phyloP scores from a whole-genome alignment of 2,888 invertebrate genomes.

The Cyclophora punctaria region DNA sequence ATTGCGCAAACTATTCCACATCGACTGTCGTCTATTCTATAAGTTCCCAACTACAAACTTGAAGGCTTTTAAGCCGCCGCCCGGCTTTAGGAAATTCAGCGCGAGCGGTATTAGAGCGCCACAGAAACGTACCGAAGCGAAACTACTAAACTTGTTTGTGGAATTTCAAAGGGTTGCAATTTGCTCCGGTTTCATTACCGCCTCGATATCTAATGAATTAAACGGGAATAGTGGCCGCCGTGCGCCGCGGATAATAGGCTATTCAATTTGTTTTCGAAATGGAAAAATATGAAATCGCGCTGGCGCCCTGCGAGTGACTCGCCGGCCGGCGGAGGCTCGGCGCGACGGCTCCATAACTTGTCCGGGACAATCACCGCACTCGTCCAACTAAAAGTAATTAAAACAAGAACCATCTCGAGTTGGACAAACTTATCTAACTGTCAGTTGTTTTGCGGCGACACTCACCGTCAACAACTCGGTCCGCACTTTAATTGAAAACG shows the following conservation, averaged over 20 bases:
- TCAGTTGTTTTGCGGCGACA: constrained; percentile 23
- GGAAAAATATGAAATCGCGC: not conserved
- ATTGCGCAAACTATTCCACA: constrained; percentile 16
- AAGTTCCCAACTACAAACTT: constrained; percentile 25
- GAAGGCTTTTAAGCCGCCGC: constrained; percentile 28
- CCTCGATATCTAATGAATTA: constrained; percentile 11
- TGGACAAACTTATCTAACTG: constrained; percentile 26
- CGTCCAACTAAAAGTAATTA: constrained; percentile 23
- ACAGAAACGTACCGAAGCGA: constrained; percentile 25
- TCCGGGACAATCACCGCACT: constrained; percentile 10
- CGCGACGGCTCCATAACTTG: constrained; percentile 4
- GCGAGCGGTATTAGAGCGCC: constrained; percentile 25
- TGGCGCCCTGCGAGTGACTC: not conserved
- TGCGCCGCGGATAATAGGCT: not conserved
- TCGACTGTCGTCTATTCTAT: constrained; percentile 22
- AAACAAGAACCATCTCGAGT: constrained; percentile 21
- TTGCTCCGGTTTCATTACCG: constrained; percentile 22
- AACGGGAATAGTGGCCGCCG: not conserved
- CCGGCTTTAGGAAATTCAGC: constrained; percentile 28
- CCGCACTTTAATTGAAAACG: constrained; percentile 29
- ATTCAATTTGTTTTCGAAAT: not conserved
- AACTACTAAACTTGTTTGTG: constrained; percentile 32
- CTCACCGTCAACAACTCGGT: constrained; percentile 3
- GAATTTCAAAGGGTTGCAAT: constrained; percentile 30
- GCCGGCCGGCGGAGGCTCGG: not conserved